Evolutionary conservation across 2,113 vertebrate genomes (phyloP).

Genomic region (Blennius ocellaris): DNA sequence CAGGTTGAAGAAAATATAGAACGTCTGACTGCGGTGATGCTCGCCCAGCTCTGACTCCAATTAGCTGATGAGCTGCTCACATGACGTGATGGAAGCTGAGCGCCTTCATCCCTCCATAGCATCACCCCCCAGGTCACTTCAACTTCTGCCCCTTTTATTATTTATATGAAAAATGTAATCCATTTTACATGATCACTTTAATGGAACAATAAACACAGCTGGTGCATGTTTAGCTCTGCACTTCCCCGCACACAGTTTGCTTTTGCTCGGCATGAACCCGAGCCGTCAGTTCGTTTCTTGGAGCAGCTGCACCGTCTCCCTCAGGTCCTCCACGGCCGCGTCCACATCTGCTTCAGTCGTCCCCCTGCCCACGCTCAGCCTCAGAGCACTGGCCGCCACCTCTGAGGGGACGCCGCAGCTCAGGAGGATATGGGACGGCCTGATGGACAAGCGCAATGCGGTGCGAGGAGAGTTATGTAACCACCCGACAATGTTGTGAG

Average conservation of each 20-base stretch:
- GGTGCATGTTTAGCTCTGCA: constrained; percentile 6
- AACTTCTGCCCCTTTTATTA: constrained; percentile 53
- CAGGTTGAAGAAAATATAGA: constrained; percentile 10
- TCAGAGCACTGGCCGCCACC: constrained; percentile 88
- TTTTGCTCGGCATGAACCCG: neutral
- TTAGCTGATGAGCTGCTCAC: constrained; percentile 55
- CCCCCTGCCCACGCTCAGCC: constrained; percentile 90
- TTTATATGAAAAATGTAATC: constrained; percentile 54
- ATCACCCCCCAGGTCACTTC: constrained; percentile 34
- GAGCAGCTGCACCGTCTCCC: constrained; percentile 84
- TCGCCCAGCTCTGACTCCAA: neutral
- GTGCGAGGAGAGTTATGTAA: constrained; percentile 3
- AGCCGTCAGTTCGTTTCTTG: constrained; percentile 66
- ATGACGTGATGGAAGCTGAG: constrained; percentile 56
- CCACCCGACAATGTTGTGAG: neutral
- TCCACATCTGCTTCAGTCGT: constrained; percentile 89
- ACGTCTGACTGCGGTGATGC: neutral
- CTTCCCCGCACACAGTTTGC: neutral
- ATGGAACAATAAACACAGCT: constrained; percentile 2
- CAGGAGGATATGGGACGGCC: constrained; percentile 92
- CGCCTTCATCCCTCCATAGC: constrained; percentile 47
- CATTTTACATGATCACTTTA: constrained; percentile 41
- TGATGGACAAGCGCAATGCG: constrained; percentile 60
- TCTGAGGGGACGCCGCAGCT: constrained; percentile 85
- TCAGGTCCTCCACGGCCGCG: constrained; percentile 88